These are phyloP conservation scores for Brachionus angularis DNA, from an alignment of 1,140 invertebrate genomes.

Conservation along the genomic window DNA sequence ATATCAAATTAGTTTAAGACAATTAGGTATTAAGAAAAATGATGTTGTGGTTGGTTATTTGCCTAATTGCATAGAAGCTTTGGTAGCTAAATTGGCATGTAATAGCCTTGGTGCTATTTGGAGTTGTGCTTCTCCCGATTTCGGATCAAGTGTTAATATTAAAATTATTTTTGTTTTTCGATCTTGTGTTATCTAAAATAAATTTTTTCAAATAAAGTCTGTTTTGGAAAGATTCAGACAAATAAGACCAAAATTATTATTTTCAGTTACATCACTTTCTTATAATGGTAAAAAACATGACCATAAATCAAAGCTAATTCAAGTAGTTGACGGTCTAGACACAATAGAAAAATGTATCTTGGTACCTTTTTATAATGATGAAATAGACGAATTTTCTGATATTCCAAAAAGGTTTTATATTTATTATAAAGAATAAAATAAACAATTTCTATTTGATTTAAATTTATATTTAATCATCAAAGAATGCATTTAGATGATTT, in stretches of 20 bases:
- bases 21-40: conserved; percentile 54
- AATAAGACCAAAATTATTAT: conserved; percentile 61
- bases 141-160: conserved; percentile 59
- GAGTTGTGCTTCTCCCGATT: conserved; percentile 64
- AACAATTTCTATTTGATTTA: conserved; percentile 37
- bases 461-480: neutral
- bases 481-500: conserved; percentile 47
- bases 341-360: conserved; percentile 35
- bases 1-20: conserved; percentile 56
- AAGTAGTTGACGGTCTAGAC: conserved; percentile 50
- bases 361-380: conserved; percentile 7
- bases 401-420: neutral
- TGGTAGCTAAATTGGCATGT: conserved; percentile 62
- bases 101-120: conserved; percentile 62
- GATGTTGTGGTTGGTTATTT: conserved; percentile 61
- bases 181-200: neutral
- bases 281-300: conserved; percentile 64
- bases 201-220: conserved; percentile 50
- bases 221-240: conserved; percentile 61
- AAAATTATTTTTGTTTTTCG: neutral
- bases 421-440: no score
- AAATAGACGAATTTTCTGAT: neutral
- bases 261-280: conserved; percentile 61
- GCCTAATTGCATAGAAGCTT: conserved; percentile 59
- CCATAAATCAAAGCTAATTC: conserved; percentile 60